phyloP scores from a whole-genome alignment of 2,797 vertebrate species.

The Phalloptychus januarius region DNA sequence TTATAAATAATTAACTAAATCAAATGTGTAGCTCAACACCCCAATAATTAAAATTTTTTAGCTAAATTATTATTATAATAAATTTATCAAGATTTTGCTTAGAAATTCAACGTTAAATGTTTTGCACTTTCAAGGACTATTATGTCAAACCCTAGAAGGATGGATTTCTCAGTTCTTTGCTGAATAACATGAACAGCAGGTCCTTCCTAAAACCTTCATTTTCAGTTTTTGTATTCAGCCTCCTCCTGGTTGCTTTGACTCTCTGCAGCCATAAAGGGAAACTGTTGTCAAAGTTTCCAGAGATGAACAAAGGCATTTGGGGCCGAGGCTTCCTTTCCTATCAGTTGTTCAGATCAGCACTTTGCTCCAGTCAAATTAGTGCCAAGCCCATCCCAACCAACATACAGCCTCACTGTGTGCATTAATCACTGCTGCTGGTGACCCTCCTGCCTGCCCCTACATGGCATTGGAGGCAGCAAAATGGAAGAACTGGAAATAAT shows the following conservation, averaged over 20 bases:
- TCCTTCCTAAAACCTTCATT: not conserved
- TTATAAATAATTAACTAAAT: not conserved
- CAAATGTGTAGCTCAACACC: not conserved
- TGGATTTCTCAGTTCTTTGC: not conserved
- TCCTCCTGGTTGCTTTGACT: conserved; percentile 10
- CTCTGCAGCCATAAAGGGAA: conserved; percentile 55
- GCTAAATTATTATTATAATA: not conserved
- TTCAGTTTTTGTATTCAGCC: not conserved
- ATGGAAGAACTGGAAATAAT: conserved; percentile 36
- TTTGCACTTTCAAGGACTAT: not conserved
- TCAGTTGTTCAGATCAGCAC: conserved; percentile 59
- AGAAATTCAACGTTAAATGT: not conserved
- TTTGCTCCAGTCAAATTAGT: conserved; percentile 48
- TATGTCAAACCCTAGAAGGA: not conserved
- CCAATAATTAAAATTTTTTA: not conserved
- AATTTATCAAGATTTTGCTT: not conserved
- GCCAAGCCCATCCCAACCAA: conserved; percentile 54
- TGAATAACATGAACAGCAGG: not conserved
- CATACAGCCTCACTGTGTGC: conserved; percentile 42
- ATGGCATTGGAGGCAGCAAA: conserved; percentile 37
- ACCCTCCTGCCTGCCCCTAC: conserved; percentile 39
- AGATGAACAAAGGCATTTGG: conserved; percentile 80
- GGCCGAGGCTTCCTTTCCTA: conserved; percentile 89
- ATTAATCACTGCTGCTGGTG: conserved; percentile 23
- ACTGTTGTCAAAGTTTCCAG: conserved; percentile 73